Base-by-base conservation (phyloP, 2,113 vertebrate genomes). In the Burhinus bistriatus region DNA sequence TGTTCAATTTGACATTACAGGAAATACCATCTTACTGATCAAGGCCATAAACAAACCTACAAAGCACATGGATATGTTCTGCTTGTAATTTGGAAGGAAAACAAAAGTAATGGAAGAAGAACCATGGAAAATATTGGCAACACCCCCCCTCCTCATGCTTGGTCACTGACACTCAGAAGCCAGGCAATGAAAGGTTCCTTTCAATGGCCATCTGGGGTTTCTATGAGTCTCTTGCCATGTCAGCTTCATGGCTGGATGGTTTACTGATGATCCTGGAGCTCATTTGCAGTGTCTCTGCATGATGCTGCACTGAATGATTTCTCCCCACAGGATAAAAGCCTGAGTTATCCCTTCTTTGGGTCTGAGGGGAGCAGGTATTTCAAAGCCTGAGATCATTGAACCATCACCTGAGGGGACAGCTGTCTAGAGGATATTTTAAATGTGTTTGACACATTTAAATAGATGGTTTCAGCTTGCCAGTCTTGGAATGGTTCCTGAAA, bases 401-500 rank as follows among this genome's bases (percentile, higher is more conserved):
- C n/a, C 26, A 57, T 54, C 51, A 75, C 93, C 70, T 62, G 58
- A 83, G 58, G 81, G 78, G 32, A 85, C n/a, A 81, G 51, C 42
- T 59, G 71, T 64, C 73, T 73, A 69, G 62, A 82, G 49, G 45
- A 49, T 91, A 90, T 80, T 96, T 87, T 90, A 93, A 91, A 73
- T 0, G 0, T 32, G 17, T 71, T 81, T 87, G 66, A 76, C 54
- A 73, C 68, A 32, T 83, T 89, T 78, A 88, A 93, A 91, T 80
- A 83, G 84, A 95, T 85, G 40, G 52, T 83, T 95, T 91, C 78
- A 95, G 58, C 54, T 85, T 84, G 55, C 49, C 66, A 94, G 5
- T 76, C 83, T 89, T 81, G 71, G 91, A 95, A 94, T 21, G 29
- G 32, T 29, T 94, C 32, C 59, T 81, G 83, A 95, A 95, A 90